Percentiles rank a stretch among this genome's conserved stretches.
These are phyloP conservation scores for Nesogale talazaci DNA, from an alignment of 2,113 vertebrate species.

Conservation along the genomic window DNA sequence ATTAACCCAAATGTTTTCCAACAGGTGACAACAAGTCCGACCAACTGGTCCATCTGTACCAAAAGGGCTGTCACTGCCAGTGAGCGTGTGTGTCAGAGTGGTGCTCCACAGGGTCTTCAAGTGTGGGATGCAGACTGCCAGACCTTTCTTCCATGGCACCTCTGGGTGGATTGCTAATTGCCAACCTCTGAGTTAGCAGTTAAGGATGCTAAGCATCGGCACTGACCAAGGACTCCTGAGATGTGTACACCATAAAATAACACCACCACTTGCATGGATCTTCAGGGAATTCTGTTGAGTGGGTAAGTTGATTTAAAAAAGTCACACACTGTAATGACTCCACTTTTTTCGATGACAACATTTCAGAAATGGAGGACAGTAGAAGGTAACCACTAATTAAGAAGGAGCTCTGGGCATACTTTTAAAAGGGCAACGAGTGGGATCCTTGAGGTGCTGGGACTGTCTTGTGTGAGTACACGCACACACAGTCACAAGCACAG, in stretches of 20 bases:
- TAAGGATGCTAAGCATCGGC: background rate
- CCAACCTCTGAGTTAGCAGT: background rate
- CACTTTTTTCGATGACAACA: constrained; percentile 48
- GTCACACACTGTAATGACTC: background rate
- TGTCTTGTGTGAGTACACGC: background rate
- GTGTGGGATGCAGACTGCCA: background rate
- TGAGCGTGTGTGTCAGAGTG: background rate
- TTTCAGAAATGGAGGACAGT: background rate
- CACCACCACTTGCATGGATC: background rate
- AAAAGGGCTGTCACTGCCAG: background rate
- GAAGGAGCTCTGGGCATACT: background rate
- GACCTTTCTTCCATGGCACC: background rate
- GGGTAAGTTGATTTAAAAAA: background rate
- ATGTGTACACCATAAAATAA: background rate
- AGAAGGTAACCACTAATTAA: background rate
- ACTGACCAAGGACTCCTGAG: background rate
- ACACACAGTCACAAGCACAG: background rate
- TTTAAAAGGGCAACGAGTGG: constrained; percentile 31
- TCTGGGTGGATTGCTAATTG: background rate
- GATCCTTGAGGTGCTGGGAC: background rate
- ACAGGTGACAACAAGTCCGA: constrained; percentile 47
- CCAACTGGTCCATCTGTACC: background rate
- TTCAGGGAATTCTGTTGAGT: constrained; percentile 24
- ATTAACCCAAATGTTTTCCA: constrained; percentile 19
- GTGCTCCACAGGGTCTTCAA: background rate